Evolutionary conservation across 2,888 invertebrate genomes (phyloP).

Genomic region (Ommatoiulus sabulosus): DNA sequence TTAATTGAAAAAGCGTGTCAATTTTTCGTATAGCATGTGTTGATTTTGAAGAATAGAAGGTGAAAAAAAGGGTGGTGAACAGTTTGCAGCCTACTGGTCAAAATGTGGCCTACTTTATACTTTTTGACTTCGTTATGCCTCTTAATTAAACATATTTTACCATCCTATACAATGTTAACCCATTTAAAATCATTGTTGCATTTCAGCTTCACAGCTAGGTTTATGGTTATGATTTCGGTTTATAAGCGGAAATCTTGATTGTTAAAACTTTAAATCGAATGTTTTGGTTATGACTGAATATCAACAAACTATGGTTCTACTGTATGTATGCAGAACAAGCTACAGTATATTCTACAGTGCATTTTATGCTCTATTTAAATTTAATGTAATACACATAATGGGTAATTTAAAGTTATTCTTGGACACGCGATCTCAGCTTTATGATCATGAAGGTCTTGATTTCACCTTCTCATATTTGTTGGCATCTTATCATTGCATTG

Average conservation of each 20-base stretch:
- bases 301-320: too few relatives aligned
- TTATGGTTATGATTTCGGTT: too few relatives aligned
- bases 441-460: neutral
- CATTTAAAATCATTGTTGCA: too few relatives aligned
- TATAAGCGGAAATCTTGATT: too few relatives aligned
- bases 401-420: neutral
- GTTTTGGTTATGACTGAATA: too few relatives aligned
- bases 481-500: neutral
- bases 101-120: slow-evolving; percentile 26
- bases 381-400: neutral
- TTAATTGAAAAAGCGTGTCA: neutral
- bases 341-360: too few relatives aligned
- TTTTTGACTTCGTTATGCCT: neutral
- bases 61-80: too few relatives aligned
- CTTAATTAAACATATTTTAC: neutral
- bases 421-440: neutral
- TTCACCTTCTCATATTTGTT: neutral
- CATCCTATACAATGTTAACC: neutral
- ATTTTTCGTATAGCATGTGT: neutral
- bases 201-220: too few relatives aligned
- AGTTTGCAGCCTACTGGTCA: slow-evolving; percentile 11
- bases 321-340: too few relatives aligned
- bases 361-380: too few relatives aligned
- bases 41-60: too few relatives aligned
- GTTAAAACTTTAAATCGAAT: too few relatives aligned